phyloP scores from a whole-genome alignment of 2,888 invertebrate species.

The Tipula helvola region DNA sequence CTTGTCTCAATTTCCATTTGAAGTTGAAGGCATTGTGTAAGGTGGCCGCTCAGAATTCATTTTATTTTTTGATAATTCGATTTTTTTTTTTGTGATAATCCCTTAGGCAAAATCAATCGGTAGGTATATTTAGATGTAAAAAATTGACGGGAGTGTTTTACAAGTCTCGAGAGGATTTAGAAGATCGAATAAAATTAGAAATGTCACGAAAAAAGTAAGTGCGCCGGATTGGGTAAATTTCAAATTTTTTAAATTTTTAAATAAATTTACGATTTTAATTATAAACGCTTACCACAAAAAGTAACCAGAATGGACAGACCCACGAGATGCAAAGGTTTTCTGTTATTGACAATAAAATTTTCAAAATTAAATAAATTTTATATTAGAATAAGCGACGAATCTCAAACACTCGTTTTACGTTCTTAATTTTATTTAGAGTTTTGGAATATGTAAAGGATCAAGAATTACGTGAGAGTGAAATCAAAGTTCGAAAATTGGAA shows the following conservation, averaged over 20 bases:
- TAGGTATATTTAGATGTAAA: slow-evolving; percentile 50
- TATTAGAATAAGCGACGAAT: not conserved
- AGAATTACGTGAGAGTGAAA: slow-evolving; percentile 27
- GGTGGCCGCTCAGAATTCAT: not conserved
- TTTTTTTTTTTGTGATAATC: not conserved
- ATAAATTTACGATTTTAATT: not conserved
- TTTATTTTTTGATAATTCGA: not conserved
- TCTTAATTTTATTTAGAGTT: not conserved
- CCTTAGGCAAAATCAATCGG: slow-evolving; percentile 31
- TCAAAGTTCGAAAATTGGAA: slow-evolving; percentile 31
- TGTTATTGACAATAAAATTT: not conserved
- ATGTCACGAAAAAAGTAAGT: slow-evolving; percentile 30
- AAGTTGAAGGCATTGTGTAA: slow-evolving; percentile 44
- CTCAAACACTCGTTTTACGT: not conserved
- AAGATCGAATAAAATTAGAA: slow-evolving; percentile 45
- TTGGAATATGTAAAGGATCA: slow-evolving; percentile 18
- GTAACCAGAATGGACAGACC: not conserved
- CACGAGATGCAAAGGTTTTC: not conserved
- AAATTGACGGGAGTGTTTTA: slow-evolving; percentile 45
- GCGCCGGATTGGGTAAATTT: not conserved
- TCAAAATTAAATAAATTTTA: not conserved
- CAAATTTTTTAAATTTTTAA: not conserved
- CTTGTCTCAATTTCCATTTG: slow-evolving; percentile 50
- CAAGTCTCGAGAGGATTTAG: slow-evolving; percentile 42
- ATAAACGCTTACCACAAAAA: not conserved